Evolutionary conservation across 2,113 vertebrate species (phyloP), one percentile per base, ranked within the genome.

Genomic region (Athene noctua): DNA sequence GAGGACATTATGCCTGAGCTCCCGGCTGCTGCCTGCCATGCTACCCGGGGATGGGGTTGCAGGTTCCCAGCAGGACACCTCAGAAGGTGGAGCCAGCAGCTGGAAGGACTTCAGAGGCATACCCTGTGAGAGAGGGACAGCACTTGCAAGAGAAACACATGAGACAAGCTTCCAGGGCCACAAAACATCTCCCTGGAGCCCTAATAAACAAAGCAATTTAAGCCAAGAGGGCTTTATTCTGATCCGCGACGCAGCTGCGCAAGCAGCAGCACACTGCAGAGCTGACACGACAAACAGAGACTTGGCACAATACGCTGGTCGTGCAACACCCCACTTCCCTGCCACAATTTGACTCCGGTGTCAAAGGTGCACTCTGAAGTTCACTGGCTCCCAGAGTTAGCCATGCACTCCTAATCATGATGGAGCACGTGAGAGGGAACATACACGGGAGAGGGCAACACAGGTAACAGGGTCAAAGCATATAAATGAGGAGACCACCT

Each of bases 61-160:
- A 92, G 77, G 65, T 81, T 85, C 78, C 77, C 91, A 81, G 93
- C 91, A 72, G 57, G 80, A 79, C 44, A 11, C 91, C 89, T 85
- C 80, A 61, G 93, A 89, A 95, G 78, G 34, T 46, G 80, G 73
- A 79, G 91, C 84, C 96, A 84, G 93, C 47, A 46, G 67, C 92
- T 95, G 94, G 91, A 91, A 91, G 54, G 81, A 71, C 68, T 91
- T 95, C 87, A 95, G 81, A 94, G 70, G 32, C 65, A 17, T 12
- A 38, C 5, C 42, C 80, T 61, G 51, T 6, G 68, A 84, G 65
- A 87, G 34, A 62, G 30, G 57, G 73, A 63, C 44, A 55, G 70
- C 44, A 36, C 73, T 95, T 78, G 89, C 58, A 57, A 57, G 44
- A 40, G 57, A 89, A 89, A 59, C 49, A 49, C 73, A 47, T 10